Evolutionary conservation across 2,888 invertebrate genomes (phyloP).

Genomic region (Tenodera sinensis): DNA sequence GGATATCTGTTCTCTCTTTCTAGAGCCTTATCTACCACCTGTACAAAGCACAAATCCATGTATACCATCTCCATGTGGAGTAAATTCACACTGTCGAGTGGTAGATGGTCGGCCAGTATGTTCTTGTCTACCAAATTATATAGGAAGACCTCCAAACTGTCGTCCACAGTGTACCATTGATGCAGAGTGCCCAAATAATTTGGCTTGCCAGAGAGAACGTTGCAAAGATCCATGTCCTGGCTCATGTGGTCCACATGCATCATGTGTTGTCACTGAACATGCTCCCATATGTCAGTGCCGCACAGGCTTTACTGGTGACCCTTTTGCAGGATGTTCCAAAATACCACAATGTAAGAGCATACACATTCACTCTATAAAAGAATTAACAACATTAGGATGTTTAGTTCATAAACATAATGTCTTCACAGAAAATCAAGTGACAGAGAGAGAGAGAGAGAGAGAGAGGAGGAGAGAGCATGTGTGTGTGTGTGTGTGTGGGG

Average conservation of each 20-base stretch:
- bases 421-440: no score
- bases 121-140: slow-evolving; percentile 72
- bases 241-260: slow-evolving; percentile 74
- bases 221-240: slow-evolving; percentile 82
- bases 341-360: slow-evolving; percentile 44
- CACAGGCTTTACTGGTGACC: slow-evolving; percentile 78
- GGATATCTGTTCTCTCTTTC: neutral
- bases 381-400: neutral
- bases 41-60: slow-evolving; percentile 63
- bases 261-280: slow-evolving; percentile 78
- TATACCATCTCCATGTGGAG: slow-evolving; percentile 78
- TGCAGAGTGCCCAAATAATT: slow-evolving; percentile 77
- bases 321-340: slow-evolving; percentile 68
- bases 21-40: slow-evolving; percentile 21
- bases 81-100: slow-evolving; percentile 76
- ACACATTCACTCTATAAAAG: neutral
- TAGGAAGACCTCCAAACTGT: slow-evolving; percentile 81
- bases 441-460: no score
- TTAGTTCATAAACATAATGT: neutral
- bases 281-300: slow-evolving; percentile 79
- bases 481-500: no score
- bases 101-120: slow-evolving; percentile 75
- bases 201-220: slow-evolving; percentile 77
- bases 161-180: slow-evolving; percentile 82
- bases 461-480: no score